phyloP scores from a whole-genome alignment of 2,113 vertebrate species.

The Lota lota region DNA sequence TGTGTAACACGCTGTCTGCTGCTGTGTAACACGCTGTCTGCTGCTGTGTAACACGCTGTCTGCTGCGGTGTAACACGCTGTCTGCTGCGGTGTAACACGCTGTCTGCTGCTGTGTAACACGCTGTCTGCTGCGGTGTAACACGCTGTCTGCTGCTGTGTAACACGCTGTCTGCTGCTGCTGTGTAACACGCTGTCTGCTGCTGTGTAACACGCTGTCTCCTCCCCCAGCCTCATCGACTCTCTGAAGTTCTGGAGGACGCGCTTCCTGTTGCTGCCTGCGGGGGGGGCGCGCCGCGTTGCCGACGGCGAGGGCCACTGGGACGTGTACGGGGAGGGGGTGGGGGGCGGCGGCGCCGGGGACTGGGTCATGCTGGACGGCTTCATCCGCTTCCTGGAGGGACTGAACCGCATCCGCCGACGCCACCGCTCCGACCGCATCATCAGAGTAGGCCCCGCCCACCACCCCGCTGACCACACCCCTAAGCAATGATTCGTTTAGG shows the following conservation, averaged over 20 bases:
- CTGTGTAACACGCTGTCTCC: no score
- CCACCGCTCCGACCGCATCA: slow-evolving; percentile 88
- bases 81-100: no score
- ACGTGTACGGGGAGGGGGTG: slow-evolving; percentile 86
- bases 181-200: no score
- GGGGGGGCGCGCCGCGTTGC: slow-evolving; percentile 87
- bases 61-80: no score
- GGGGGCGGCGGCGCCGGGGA: slow-evolving; percentile 77
- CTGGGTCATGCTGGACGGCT: slow-evolving; percentile 88
- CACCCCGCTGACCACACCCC: neutral
- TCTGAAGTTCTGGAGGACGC: slow-evolving; percentile 96
- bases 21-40: no score
- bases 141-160: no score
- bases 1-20: no score
- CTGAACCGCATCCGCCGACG: slow-evolving; percentile 92
- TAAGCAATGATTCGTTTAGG: no score
- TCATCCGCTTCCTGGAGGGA: slow-evolving; percentile 95
- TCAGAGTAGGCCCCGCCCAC: slow-evolving; percentile 41
- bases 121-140: no score
- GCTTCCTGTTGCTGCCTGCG: slow-evolving; percentile 91
- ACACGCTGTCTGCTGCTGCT: no score
- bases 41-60: no score
- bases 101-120: no score
- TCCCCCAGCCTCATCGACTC: slow-evolving; percentile 88
- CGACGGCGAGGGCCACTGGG: slow-evolving; percentile 88